Conservation (phyloP, 1,140 invertebrate species). For the Caenorhabditis briggsae region DNA sequence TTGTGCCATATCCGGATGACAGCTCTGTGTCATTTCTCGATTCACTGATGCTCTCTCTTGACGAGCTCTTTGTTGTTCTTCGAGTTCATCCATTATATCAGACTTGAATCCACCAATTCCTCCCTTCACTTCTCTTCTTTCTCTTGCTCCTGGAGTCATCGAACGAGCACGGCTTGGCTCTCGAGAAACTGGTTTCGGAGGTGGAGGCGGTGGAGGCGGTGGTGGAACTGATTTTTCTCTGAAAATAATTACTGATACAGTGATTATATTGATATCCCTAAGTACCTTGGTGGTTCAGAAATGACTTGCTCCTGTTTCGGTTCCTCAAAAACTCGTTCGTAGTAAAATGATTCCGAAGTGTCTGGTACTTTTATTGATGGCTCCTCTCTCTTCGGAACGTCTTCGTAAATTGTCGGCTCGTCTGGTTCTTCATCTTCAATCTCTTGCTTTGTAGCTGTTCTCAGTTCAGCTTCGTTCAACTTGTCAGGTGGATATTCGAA, state of each 20-base stretch:
- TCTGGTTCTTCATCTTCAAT: conserved; percentile 44
- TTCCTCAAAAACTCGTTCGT: conserved; percentile 41
- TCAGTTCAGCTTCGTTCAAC: conserved; percentile 39
- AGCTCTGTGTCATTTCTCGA: conserved; percentile 61
- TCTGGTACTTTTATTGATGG: neutral
- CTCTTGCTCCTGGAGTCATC: conserved; percentile 38
- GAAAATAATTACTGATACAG: neutral
- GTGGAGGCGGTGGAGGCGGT: conserved; percentile 59
- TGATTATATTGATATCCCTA: no score
- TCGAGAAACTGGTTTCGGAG: conserved; percentile 41
- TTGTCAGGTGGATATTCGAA: conserved; percentile 44
- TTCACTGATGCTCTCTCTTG: conserved; percentile 58
- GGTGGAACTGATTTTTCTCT: conserved; percentile 58
- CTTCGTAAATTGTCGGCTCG: conserved; percentile 37
- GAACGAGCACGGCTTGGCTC: conserved; percentile 52
- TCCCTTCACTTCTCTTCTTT: conserved; percentile 52
- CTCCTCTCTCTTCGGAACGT: conserved; percentile 1
- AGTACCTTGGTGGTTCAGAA: conserved; percentile 30
- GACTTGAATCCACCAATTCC: conserved; percentile 43
- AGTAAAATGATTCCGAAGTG: conserved; percentile 33
- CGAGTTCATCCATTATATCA: conserved; percentile 59
- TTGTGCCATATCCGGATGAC: conserved; percentile 62
- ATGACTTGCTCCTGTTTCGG: conserved; percentile 1
- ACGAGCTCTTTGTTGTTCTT: conserved; percentile 30
- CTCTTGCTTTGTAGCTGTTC: conserved; percentile 51